Conservation (phyloP, 2,797 vertebrate genomes). For the Phrynocephalus vlangalii region DNA sequence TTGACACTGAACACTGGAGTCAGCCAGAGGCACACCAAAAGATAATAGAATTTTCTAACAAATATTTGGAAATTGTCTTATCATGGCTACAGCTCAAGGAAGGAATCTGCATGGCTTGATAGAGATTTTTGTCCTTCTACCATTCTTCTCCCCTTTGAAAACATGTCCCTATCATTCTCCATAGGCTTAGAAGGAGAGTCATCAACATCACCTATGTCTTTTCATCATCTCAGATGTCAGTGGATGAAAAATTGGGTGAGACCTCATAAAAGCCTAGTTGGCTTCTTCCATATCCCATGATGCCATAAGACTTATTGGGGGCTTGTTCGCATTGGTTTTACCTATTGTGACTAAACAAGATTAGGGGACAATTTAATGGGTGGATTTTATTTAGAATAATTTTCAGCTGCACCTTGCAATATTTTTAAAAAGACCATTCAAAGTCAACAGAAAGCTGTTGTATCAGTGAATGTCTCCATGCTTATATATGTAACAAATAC, state of each 20-base stretch:
- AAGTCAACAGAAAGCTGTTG: constrained; percentile 8
- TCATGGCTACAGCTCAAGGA: neutral
- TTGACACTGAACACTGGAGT: neutral
- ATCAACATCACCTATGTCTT: neutral
- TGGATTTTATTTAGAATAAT: neutral
- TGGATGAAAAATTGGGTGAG: neutral
- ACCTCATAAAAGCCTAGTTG: neutral
- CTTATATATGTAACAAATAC: neutral
- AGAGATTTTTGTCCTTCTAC: neutral
- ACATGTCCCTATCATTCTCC: neutral
- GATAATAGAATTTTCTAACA: neutral
- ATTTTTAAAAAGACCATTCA: constrained; percentile 46
- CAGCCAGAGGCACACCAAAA: neutral
- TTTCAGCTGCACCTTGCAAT: constrained; percentile 22
- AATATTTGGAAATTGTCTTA: neutral
- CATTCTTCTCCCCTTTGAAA: neutral
- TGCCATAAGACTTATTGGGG: no score
- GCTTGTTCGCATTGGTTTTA: no score
- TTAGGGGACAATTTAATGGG: neutral
- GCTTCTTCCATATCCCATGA: neutral
- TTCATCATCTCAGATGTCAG: neutral
- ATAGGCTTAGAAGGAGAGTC: neutral
- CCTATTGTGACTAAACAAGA: neutral
- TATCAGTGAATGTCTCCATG: neutral
- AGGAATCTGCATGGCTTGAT: no score